Evolutionary conservation across 2,888 invertebrate species (phyloP).

Genomic region (Euplexia lucipara): DNA sequence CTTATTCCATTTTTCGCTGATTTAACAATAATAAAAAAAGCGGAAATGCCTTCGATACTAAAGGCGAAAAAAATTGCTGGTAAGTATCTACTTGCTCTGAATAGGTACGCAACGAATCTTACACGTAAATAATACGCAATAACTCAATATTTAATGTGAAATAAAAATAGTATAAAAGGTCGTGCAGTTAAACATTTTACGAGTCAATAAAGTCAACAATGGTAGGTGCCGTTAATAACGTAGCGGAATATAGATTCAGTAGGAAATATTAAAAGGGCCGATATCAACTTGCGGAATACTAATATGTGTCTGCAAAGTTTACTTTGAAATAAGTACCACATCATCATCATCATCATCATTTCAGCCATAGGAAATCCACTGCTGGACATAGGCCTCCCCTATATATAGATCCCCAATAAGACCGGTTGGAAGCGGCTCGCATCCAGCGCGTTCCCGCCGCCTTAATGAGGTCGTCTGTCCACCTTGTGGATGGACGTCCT

Average conservation of each 20-base stretch:
- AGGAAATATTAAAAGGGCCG: conserved; percentile 31
- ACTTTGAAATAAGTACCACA: background rate
- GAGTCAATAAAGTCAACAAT: conserved; percentile 68
- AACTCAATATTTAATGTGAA: conserved; percentile 63
- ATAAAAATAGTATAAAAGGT: conserved; percentile 63
- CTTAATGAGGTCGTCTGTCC: too few species aligned
- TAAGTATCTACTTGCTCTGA: background rate
- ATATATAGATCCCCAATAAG: too few species aligned
- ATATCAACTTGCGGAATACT: conserved; percentile 1
- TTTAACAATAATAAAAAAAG: conserved; percentile 12
- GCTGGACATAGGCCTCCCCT: too few species aligned
- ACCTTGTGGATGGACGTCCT: too few species aligned
- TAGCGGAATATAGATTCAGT: conserved; percentile 43
- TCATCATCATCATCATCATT: too few species aligned
- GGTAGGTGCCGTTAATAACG: conserved; percentile 52
- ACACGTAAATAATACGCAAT: conserved; percentile 54
- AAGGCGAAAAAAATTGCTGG: background rate
- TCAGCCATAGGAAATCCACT: too few species aligned
- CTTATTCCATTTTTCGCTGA: too few species aligned
- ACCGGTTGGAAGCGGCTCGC: too few species aligned
- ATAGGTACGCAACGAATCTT: conserved; percentile 12
- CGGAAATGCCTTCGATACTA: background rate
- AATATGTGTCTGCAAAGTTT: conserved; percentile 11
- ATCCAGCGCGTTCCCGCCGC: too few species aligned
- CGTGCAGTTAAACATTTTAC: conserved; percentile 65